Evolutionary conservation across 1,140 invertebrate genomes (phyloP), one percentile per base, ranked within the genome.

Genomic region (Drosophila hydei): DNA sequence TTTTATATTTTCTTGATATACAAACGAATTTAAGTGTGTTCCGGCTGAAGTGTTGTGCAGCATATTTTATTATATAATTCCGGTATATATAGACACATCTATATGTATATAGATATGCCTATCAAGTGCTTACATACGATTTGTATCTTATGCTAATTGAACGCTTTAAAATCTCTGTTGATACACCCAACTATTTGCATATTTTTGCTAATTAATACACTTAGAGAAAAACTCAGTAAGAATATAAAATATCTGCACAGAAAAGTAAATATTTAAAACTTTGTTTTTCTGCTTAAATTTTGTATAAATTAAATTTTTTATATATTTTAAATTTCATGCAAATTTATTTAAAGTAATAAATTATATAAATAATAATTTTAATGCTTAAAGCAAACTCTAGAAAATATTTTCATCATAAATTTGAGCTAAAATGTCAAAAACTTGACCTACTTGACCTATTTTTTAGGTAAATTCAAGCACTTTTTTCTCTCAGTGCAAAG

Each of bases 151-250:
- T 73, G 80, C 72, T 85, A 85, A 85, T 75, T 80, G 73, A 61
- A 51, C 51, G 60, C 18, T 30, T 50, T 55, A 45, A 45, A 72
- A 58, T 51, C 60, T 43, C 56, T 14, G 48, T 38, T 51, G 11
- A 19, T 42, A 9, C 1, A 25, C 11, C 1, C 16, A 12, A 12
- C 18, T 11, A 12, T 69, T 55, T 73, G 21, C 58, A 76, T 40
- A 76, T 55, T 63, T 70, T 43, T 52, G 78, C 72, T 88, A 87
- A 87, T 87, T 83, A 83, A 83, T 83, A 79, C 68, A 70, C 52
- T 45, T 7, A 21, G 42, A 11, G 42, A 45, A 45, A 45, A 43
- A 8, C 8, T 30, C 6, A 30, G 7, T 30, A n/a, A n/a, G 27
- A 30, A 9, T 8, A 6, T 30, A 0, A 30, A 8, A 30, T 30